A percentile compares a stretch with the other conserved stretches of the same genome.
Conservation (phyloP, 2,888 invertebrate species). For the Sepioteuthis lessoniana region DNA sequence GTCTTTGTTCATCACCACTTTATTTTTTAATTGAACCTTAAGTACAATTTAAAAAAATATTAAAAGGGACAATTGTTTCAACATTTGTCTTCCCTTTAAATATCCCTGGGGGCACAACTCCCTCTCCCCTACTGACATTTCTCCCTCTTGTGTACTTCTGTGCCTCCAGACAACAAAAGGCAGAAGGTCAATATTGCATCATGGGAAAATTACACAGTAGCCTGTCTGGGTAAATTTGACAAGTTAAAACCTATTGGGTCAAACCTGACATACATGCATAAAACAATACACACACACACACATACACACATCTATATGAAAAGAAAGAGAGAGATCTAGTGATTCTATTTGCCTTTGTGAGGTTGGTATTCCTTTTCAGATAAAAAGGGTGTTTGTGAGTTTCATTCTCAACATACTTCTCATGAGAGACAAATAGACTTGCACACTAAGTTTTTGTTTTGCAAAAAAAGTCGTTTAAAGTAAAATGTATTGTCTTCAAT, state of each 20-base stretch:
- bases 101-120: background rate
- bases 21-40: too few species aligned
- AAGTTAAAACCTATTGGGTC: slow-evolving; percentile 33
- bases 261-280: background rate
- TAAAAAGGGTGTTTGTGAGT: background rate
- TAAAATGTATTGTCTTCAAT: too few species aligned
- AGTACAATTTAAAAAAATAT: background rate
- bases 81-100: background rate
- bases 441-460: background rate
- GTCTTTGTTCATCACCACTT: too few species aligned
- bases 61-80: background rate
- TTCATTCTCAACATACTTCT: background rate
- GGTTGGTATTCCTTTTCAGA: background rate
- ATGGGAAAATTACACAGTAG: slow-evolving; percentile 12
- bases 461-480: too few species aligned
- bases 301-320: background rate
- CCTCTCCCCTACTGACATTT: background rate
- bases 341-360: background rate
- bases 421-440: background rate
- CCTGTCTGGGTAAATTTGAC: slow-evolving; percentile 33
- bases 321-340: background rate
- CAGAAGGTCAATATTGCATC: slow-evolving; percentile 33
- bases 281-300: background rate
- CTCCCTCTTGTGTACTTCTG: background rate
- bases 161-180: background rate